Percentiles rank a stretch among this genome's conserved stretches.
These are phyloP conservation scores for Drosophila orosa DNA, from an alignment of 1,140 invertebrate genomes.

Conservation along the genomic window DNA sequence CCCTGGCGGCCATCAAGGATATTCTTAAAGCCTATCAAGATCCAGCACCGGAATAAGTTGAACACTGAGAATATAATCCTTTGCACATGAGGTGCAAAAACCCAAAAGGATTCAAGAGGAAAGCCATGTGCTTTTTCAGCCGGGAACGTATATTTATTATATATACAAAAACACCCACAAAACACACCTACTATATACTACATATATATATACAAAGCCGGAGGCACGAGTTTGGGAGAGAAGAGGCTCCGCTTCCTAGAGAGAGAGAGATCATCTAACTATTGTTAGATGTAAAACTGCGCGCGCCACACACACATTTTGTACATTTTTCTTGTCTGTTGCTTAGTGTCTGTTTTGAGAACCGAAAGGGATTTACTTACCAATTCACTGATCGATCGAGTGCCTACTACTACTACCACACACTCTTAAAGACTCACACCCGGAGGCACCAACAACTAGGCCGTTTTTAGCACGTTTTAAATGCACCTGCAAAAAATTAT, in stretches of 20 bases:
- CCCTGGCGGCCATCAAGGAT: conserved; percentile 89
- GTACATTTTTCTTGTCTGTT: conserved; percentile 61
- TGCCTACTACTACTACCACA: conserved; percentile 67
- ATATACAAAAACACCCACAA: conserved; percentile 10
- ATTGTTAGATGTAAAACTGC: conserved; percentile 78
- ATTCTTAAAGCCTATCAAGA: conserved; percentile 86
- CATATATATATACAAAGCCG: conserved; percentile 32
- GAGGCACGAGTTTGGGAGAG: conserved; percentile 45
- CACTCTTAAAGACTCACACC: conserved; percentile 32
- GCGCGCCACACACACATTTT: conserved; percentile 57
- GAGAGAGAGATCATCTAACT: conserved; percentile 65
- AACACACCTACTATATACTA: conserved; percentile 43
- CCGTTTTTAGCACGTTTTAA: conserved; percentile 70
- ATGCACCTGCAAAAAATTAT: conserved; percentile 58
- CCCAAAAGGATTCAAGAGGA: neutral
- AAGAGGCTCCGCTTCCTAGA: conserved; percentile 53
- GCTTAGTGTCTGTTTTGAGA: conserved; percentile 50
- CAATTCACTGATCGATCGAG: conserved; percentile 46
- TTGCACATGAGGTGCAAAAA: conserved; percentile 14
- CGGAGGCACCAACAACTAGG: conserved; percentile 62
- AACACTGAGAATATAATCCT: conserved; percentile 19
- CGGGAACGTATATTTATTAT: conserved; percentile 72
- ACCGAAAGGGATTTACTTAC: conserved; percentile 34
- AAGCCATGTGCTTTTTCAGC: conserved; percentile 48
- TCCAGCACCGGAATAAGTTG: conserved; percentile 37